Conservation (phyloP, 2,888 invertebrate genomes). For the Linnaemya vulpina region DNA sequence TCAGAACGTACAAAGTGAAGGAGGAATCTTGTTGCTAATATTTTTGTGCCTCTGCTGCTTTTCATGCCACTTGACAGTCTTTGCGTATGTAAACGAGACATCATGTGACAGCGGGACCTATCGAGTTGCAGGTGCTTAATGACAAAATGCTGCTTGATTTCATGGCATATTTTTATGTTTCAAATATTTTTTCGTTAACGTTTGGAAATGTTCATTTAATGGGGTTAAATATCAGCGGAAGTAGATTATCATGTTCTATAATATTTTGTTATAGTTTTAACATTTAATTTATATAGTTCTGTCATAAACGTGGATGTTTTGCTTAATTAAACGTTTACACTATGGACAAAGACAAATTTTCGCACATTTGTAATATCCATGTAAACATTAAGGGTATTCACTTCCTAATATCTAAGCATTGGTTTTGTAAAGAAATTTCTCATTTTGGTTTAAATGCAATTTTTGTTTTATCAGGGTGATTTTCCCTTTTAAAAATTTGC, state of each 20-base stretch:
- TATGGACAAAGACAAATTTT: background rate
- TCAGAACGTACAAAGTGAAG: too few species aligned
- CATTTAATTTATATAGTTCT: conserved; percentile 20
- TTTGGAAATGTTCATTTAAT: background rate
- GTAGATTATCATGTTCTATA: conserved; percentile 46
- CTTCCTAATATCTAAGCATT: background rate
- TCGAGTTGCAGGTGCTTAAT: background rate
- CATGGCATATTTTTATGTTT: background rate
- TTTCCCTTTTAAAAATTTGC: too few species aligned
- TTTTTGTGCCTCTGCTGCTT: too few species aligned
- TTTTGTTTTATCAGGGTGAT: too few species aligned
- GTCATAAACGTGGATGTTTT: background rate
- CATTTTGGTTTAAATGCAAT: too few species aligned
- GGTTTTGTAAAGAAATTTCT: too few species aligned
- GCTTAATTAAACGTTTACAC: conserved; percentile 9
- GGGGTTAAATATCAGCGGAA: conserved; percentile 44
- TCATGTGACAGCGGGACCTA: too few species aligned
- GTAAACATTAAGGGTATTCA: conserved; percentile 24
- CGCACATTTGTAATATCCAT: background rate
- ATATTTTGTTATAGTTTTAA: conserved; percentile 22
- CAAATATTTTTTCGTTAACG: background rate
- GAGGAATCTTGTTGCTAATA: too few species aligned
- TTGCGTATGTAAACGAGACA: too few species aligned
- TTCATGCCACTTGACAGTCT: too few species aligned
- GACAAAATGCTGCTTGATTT: background rate